phyloP scores from a whole-genome alignment of 2,113 vertebrate species.

The Casuarius casuarius region DNA sequence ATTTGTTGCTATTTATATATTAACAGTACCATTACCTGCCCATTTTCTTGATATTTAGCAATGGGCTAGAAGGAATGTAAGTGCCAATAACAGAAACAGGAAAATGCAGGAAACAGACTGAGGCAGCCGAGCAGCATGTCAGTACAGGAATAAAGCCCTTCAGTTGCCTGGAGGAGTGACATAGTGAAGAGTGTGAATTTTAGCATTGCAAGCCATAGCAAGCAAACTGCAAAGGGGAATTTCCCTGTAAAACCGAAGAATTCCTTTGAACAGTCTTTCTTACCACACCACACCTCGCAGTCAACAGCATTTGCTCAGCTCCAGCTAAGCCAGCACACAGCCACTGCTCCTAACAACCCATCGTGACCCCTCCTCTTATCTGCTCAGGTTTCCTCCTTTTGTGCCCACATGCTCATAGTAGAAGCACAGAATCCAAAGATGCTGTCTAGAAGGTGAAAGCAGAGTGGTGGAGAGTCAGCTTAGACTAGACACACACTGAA shows the following conservation, averaged over 20 bases:
- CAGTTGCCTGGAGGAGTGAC: no score
- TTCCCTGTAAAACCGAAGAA: background rate
- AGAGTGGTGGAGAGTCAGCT: background rate
- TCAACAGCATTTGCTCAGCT: background rate
- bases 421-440: background rate
- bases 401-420: background rate
- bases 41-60: background rate
- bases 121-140: background rate
- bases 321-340: background rate
- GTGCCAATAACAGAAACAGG: background rate
- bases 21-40: background rate
- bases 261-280: no score
- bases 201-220: background rate
- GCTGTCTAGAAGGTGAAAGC: background rate
- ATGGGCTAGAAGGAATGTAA: background rate
- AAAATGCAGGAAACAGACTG: background rate
- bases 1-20: background rate
- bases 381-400: background rate
- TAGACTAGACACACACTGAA: background rate
- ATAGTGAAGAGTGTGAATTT: background rate
- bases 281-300: background rate
- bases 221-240: background rate
- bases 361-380: background rate
- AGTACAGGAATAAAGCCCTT: background rate
- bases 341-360: background rate